A percentile compares a stretch with the other conserved stretches of the same genome.
Evolutionary conservation across 2,888 invertebrate species (phyloP).

Genomic region (Perizoma affinitatum): DNA sequence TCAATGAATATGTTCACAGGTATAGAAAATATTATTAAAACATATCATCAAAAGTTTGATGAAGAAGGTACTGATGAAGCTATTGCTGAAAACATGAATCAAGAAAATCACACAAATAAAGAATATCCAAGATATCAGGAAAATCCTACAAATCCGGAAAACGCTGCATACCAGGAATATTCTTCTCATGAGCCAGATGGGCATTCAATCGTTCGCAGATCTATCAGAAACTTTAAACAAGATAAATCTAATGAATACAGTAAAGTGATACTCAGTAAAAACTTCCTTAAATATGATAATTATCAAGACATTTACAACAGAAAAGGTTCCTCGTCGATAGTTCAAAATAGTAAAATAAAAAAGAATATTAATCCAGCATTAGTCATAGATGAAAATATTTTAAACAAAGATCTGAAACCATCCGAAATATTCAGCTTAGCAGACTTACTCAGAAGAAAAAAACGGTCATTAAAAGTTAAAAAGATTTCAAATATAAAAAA

Average conservation of each 20-base stretch:
- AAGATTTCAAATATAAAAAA: slow-evolving; percentile 57
- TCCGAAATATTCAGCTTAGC: slow-evolving; percentile 59
- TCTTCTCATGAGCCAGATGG: slow-evolving; percentile 25
- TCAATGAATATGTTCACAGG: slow-evolving; percentile 66
- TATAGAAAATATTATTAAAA: slow-evolving; percentile 62
- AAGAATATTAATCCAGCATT: slow-evolving; percentile 31
- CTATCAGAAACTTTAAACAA: slow-evolving; percentile 40
- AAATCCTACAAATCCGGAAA: slow-evolving; percentile 4
- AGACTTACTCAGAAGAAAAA: slow-evolving; percentile 55
- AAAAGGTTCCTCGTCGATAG: slow-evolving; percentile 23
- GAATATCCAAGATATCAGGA: slow-evolving; percentile 22
- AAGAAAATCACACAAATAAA: slow-evolving; percentile 1
- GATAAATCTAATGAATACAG: slow-evolving; percentile 57
- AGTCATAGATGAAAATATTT: slow-evolving; percentile 50
- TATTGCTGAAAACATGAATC: slow-evolving; percentile 24
- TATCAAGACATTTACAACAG: slow-evolving; percentile 53
- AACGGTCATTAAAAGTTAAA: slow-evolving; percentile 53
- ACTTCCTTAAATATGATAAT: slow-evolving; percentile 49
- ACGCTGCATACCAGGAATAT: slow-evolving; percentile 24
- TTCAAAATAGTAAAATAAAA: slow-evolving; percentile 21
- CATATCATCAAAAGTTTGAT: slow-evolving; percentile 62
- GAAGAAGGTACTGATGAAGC: slow-evolving; percentile 32
- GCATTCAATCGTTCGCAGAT: slow-evolving; percentile 49
- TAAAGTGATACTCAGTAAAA: slow-evolving; percentile 48
- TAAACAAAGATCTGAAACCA: slow-evolving; percentile 56